Evolutionary conservation across 2,888 invertebrate genomes (phyloP).

Genomic region (Salticus scenicus): DNA sequence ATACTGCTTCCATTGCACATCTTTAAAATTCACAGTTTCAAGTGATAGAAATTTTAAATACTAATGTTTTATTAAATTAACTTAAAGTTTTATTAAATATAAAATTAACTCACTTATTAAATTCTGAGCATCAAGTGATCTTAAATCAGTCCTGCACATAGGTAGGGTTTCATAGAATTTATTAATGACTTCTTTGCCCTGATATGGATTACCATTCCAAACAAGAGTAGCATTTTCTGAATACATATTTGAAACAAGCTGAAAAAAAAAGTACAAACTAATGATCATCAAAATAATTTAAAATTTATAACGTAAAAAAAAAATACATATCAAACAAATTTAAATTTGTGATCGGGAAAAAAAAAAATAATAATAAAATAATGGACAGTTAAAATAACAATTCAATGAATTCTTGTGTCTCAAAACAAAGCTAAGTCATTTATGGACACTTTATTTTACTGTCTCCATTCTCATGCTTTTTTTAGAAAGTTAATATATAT

Average conservation of each 20-base stretch:
- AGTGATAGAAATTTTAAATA: no score
- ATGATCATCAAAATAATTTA: neutral
- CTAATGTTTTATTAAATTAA: no score
- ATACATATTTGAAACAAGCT: conserved; percentile 79
- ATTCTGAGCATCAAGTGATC: conserved; percentile 91
- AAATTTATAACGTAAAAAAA: neutral
- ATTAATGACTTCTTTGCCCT: conserved; percentile 87
- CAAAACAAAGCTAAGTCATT: no score
- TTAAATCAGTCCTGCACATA: conserved; percentile 84
- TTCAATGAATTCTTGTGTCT: no score
- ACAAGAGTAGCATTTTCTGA: conserved; percentile 88
- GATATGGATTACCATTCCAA: conserved; percentile 94
- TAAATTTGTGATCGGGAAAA: neutral
- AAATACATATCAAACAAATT: neutral
- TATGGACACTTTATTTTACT: neutral
- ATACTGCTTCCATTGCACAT: no score
- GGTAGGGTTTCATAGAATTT: conserved; percentile 91
- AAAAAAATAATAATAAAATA: neutral
- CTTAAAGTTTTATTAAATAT: no score
- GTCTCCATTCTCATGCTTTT: no score
- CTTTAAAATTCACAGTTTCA: no score
- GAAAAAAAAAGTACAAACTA: conserved; percentile 72
- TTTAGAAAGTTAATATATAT: no score
- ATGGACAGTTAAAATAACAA: no score
- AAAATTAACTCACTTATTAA: conserved; percentile 76